Conservation (phyloP, 2,888 invertebrate species). For the Drosophila pegasa region DNA sequence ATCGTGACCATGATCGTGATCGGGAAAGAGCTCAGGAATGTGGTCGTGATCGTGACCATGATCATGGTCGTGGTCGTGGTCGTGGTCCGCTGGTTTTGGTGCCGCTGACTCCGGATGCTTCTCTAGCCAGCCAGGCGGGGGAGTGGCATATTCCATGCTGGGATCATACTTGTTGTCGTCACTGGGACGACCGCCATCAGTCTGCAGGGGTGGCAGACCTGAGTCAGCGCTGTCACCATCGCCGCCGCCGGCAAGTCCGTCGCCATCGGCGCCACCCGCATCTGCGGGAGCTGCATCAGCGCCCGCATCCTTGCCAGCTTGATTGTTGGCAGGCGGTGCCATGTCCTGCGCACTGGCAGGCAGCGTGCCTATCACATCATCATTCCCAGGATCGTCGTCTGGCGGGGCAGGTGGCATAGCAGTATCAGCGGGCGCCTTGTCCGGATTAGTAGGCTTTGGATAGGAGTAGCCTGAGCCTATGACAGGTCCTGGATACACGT, state of each 20-base stretch:
- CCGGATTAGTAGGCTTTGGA: slow-evolving; percentile 56
- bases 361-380: slow-evolving; percentile 74
- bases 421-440: slow-evolving; percentile 68
- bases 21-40: slow-evolving; percentile 76
- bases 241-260: not conserved
- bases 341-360: slow-evolving; percentile 79
- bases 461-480: slow-evolving; percentile 58
- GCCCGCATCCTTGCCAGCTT: slow-evolving; percentile 44
- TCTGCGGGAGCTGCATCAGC: slow-evolving; percentile 11
- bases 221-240: slow-evolving; percentile 11
- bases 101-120: slow-evolving; percentile 74
- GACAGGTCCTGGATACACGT: slow-evolving; percentile 62
- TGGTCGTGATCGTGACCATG: slow-evolving; percentile 59
- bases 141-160: slow-evolving; percentile 82
- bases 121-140: slow-evolving; percentile 83
- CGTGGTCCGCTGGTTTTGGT: slow-evolving; percentile 65
- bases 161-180: slow-evolving; percentile 75
- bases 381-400: slow-evolving; percentile 62
- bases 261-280: not conserved
- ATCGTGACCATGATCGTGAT: slow-evolving; percentile 79
- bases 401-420: slow-evolving; percentile 26
- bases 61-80: slow-evolving; percentile 62
- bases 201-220: slow-evolving; percentile 48
- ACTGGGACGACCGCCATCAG: slow-evolving; percentile 44
- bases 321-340: slow-evolving; percentile 40